Conservation (phyloP, 1,140 invertebrate species). For the Aphis gossypii region DNA sequence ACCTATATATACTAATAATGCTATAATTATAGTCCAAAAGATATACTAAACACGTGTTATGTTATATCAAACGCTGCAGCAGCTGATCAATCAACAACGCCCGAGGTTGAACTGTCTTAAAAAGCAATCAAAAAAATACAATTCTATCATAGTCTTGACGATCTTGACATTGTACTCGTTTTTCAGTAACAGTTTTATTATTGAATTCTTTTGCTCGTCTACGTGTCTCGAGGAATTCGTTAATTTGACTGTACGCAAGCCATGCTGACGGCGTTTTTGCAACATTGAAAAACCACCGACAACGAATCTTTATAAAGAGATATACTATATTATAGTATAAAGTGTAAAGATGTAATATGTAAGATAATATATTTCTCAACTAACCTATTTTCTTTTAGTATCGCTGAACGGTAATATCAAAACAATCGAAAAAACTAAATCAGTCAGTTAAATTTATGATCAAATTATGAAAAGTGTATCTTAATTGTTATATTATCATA, state of each 20-base stretch:
- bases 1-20: background rate
- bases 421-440: background rate
- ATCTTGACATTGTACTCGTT: background rate
- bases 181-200: background rate
- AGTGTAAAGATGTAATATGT: background rate
- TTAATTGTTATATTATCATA: background rate
- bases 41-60: background rate
- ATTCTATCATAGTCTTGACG: background rate
- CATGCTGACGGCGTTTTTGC: background rate
- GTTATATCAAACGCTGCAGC: background rate
- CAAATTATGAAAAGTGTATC: background rate
- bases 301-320: background rate
- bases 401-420: background rate
- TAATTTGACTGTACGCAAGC: background rate
- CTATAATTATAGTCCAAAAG: background rate
- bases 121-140: background rate
- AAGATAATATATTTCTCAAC: background rate
- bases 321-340: background rate
- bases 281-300: background rate
- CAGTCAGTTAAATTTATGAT: background rate
- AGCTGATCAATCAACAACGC: background rate
- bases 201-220: background rate
- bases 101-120: background rate
- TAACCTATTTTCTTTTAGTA: background rate
- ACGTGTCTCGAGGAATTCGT: background rate